These are phyloP conservation scores for Anthrax anthrax DNA, from an alignment of 2,888 invertebrate species.

Conservation along the genomic window DNA sequence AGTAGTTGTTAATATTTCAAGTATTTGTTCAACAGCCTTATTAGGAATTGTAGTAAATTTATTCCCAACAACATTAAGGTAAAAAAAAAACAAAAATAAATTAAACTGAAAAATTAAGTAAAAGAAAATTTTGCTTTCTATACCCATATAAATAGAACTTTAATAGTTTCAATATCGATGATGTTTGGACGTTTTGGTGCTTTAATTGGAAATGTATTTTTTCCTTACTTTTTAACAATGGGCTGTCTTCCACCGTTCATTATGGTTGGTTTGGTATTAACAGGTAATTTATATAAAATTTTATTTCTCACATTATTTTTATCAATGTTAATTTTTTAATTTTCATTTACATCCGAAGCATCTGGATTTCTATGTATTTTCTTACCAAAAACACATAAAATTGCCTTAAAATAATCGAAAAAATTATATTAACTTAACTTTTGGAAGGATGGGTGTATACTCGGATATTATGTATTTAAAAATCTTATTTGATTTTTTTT, in stretches of 20 bases:
- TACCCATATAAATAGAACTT: slow-evolving; percentile 40
- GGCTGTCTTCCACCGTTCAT: slow-evolving; percentile 62
- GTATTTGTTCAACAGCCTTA: slow-evolving; percentile 26
- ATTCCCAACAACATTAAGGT: slow-evolving; percentile 31
- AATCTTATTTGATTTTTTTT: too few species aligned
- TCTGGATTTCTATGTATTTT: slow-evolving; percentile 1
- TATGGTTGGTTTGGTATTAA: slow-evolving; percentile 45
- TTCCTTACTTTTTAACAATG: slow-evolving; percentile 49
- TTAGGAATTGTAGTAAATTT: slow-evolving; percentile 24
- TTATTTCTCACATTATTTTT: neutral
- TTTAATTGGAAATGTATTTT: slow-evolving; percentile 52
- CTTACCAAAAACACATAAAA: slow-evolving; percentile 4
- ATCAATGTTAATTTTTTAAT: neutral
- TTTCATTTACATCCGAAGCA: neutral
- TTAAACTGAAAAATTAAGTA: too few species aligned
- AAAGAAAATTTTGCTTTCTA: neutral
- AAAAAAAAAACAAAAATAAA: slow-evolving; percentile 4
- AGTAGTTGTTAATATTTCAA: slow-evolving; percentile 32
- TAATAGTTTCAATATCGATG: slow-evolving; percentile 55
- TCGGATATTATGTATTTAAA: too few species aligned
- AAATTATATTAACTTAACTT: too few species aligned
- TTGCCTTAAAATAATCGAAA: slow-evolving; percentile 1
- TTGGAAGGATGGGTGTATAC: too few species aligned
- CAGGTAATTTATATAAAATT: slow-evolving; percentile 34
- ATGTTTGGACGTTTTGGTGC: slow-evolving; percentile 59